Conservation (phyloP, 2,888 invertebrate species). For the Platypus cylindrus region DNA sequence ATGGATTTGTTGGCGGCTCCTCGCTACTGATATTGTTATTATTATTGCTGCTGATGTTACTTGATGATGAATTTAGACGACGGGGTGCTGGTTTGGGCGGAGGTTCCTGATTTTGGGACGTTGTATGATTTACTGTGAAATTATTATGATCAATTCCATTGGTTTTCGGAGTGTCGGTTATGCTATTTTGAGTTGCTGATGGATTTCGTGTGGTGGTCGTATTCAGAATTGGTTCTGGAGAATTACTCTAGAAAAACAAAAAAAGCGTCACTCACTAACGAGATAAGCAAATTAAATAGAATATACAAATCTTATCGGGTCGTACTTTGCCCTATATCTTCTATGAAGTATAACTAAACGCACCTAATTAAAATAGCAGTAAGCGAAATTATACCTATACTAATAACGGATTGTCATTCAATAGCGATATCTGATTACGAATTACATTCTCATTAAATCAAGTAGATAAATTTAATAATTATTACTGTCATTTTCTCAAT, state of each 20-base stretch:
- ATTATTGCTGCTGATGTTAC: constrained; percentile 16
- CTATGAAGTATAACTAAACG: too few relatives aligned
- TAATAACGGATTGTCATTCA: too few relatives aligned
- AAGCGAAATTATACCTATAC: too few relatives aligned
- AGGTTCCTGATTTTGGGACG: too few relatives aligned
- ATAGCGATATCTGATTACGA: too few relatives aligned
- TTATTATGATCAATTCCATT: constrained; percentile 27
- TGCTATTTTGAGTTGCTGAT: constrained; percentile 22
- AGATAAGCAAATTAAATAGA: too few relatives aligned
- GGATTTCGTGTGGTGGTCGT: constrained; percentile 18
- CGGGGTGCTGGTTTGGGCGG: constrained; percentile 17
- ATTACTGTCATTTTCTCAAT: too few relatives aligned
- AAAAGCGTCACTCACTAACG: neutral
- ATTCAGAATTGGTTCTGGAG: constrained; percentile 20
- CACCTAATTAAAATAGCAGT: too few relatives aligned
- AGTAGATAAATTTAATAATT: too few relatives aligned
- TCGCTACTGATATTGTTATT: constrained; percentile 6
- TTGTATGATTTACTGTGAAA: constrained; percentile 23
- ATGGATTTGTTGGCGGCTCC: constrained; percentile 5
- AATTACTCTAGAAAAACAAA: constrained; percentile 16
- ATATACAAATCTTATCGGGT: neutral
- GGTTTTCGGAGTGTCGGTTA: constrained; percentile 24
- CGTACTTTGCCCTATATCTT: neutral
- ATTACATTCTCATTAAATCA: too few relatives aligned
- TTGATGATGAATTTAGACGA: constrained; percentile 22